phyloP scores from a whole-genome alignment of 2,113 vertebrate species.

The Marcusenius ussheri region DNA sequence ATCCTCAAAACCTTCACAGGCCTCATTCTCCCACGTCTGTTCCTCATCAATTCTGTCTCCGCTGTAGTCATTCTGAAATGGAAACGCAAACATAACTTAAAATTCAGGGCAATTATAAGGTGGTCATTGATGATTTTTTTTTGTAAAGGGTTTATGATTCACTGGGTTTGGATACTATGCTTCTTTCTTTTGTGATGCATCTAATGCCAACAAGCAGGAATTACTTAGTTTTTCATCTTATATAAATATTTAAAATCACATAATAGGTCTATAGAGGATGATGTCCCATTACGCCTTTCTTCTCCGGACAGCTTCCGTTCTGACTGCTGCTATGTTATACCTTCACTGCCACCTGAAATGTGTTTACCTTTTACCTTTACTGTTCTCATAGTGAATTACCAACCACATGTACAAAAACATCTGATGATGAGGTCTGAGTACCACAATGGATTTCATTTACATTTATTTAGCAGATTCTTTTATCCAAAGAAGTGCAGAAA shows the following conservation, averaged over 20 bases:
- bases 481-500: background rate
- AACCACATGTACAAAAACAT: background rate
- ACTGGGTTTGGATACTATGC: background rate
- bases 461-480: background rate
- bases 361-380: background rate
- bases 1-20: background rate
- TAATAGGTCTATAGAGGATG: background rate
- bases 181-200: background rate
- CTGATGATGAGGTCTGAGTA: background rate
- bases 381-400: background rate
- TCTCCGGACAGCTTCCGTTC: background rate
- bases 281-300: background rate
- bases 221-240: background rate
- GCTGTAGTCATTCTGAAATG: conserved; percentile 19
- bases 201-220: background rate
- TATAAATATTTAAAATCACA: background rate
- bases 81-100: background rate
- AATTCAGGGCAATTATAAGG: background rate
- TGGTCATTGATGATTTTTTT: background rate
- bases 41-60: conserved; percentile 8
- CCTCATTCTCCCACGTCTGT: conserved; percentile 6
- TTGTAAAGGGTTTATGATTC: background rate
- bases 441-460: background rate
- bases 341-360: background rate
- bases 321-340: background rate